Evolutionary conservation across 53 echinoderm and acorn worm species (phyloP).

Genomic region (Zoroaster sp.): DNA sequence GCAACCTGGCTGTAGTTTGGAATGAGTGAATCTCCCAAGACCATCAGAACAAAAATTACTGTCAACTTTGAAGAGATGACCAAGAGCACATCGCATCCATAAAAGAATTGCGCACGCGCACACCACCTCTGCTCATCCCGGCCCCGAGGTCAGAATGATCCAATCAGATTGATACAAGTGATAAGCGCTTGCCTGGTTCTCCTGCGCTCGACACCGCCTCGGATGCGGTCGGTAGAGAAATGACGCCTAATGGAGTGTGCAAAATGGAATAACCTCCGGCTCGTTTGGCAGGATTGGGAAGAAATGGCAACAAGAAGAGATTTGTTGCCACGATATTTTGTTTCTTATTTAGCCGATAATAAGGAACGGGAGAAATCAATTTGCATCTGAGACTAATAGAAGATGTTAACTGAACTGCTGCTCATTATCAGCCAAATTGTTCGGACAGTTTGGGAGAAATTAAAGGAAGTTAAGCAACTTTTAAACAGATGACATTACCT

Average conservation of each 20-base stretch:
- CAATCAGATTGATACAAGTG: neutral
- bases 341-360: neutral
- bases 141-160: neutral
- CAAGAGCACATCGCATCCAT: too few species aligned
- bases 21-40: too few species aligned
- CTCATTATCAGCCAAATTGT: neutral
- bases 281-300: neutral
- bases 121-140: neutral
- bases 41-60: too few species aligned
- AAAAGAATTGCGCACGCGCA: neutral
- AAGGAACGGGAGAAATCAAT: conserved; percentile 1
- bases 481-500: too few species aligned
- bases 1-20: too few species aligned
- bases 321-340: neutral
- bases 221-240: neutral
- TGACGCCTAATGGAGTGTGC: conserved; percentile 27
- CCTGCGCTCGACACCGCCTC: conserved; percentile 7
- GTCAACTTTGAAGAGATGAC: too few species aligned
- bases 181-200: neutral
- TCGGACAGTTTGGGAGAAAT: neutral
- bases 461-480: too few species aligned
- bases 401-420: conserved; percentile 21
- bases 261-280: conserved; percentile 33
- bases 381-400: neutral
- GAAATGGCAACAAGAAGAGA: neutral